Conservation (phyloP, 2,113 vertebrate species). For the Pongo abelii region DNA sequence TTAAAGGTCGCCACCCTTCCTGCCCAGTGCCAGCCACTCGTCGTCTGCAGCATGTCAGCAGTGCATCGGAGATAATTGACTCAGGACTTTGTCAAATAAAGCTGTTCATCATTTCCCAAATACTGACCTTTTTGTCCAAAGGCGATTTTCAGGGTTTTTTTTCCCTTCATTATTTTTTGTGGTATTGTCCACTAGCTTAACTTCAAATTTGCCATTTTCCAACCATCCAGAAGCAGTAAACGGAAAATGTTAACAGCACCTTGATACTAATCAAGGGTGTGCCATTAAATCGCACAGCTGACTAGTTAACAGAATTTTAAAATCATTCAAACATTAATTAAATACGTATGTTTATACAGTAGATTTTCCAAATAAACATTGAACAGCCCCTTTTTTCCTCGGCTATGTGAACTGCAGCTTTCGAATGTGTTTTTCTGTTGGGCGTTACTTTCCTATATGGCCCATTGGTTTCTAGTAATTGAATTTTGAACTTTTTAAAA, state of each 20-base stretch:
- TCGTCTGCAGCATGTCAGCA: rapidly evolving
- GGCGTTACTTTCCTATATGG: slow-evolving; percentile 49
- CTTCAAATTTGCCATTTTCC: slow-evolving; percentile 40
- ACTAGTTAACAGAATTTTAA: slow-evolving; percentile 33
- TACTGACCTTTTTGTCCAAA: background rate
- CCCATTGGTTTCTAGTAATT: slow-evolving; percentile 60
- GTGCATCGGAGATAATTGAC: rapidly evolving
- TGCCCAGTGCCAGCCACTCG: rapidly evolving
- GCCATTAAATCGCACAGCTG: background rate
- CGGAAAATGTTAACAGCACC: background rate
- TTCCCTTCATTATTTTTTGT: background rate
- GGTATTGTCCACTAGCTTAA: rapidly evolving
- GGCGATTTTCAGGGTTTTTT: background rate
- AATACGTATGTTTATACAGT: background rate
- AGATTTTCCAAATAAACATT: slow-evolving; percentile 9
- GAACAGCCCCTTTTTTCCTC: background rate
- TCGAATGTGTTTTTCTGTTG: background rate
- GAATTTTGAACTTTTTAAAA: slow-evolving; percentile 69
- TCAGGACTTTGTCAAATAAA: background rate
- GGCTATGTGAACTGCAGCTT: background rate
- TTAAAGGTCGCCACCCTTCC: rapidly evolving
- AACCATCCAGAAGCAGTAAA: background rate
- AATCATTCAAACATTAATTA: slow-evolving; percentile 51
- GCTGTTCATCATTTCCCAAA: background rate
- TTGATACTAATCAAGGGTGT: background rate